These are phyloP conservation scores for Chorisops tibialis DNA, from an alignment of 2,888 invertebrate species.

Conservation along the genomic window DNA sequence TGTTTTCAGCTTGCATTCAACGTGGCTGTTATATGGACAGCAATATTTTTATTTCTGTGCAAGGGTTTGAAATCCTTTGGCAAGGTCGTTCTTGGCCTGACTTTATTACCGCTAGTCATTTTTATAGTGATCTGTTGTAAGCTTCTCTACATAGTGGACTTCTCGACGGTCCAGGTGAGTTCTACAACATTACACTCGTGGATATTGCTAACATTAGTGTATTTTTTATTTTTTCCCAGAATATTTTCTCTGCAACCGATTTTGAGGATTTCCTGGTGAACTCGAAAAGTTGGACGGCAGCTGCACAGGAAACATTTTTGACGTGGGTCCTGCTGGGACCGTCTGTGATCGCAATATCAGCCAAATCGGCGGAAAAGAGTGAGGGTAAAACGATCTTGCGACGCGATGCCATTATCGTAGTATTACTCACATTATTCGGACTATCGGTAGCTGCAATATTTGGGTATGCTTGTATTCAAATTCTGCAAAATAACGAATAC, in stretches of 20 bases:
- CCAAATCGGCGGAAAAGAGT: slow-evolving; percentile 41
- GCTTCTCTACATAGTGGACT: slow-evolving; percentile 44
- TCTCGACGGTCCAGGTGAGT: slow-evolving; percentile 38
- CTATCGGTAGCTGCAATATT: slow-evolving; percentile 73
- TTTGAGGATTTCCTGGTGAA: slow-evolving; percentile 85
- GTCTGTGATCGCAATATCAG: slow-evolving; percentile 49
- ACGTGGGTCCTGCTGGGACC: slow-evolving; percentile 76
- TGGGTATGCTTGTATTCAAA: slow-evolving; percentile 78
- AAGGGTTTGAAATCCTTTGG: slow-evolving; percentile 69
- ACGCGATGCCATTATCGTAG: slow-evolving; percentile 65
- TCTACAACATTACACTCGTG: slow-evolving; percentile 2
- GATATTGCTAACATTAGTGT: neutral
- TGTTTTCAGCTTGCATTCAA: slow-evolving; percentile 90
- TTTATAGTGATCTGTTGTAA: slow-evolving; percentile 49
- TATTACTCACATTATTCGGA: slow-evolving; percentile 70
- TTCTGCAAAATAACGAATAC: slow-evolving; percentile 71
- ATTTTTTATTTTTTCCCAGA: slow-evolving; percentile 51
- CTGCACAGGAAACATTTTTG: slow-evolving; percentile 82
- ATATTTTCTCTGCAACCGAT: slow-evolving; percentile 73
- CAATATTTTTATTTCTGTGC: slow-evolving; percentile 81
- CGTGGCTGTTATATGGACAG: slow-evolving; percentile 85
- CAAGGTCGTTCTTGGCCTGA: slow-evolving; percentile 66
- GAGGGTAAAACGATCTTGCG: slow-evolving; percentile 44
- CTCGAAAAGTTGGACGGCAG: slow-evolving; percentile 81
- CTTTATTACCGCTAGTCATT: slow-evolving; percentile 73